phyloP scores from a whole-genome alignment of 2,113 vertebrate species.

The Cavia porcellus region DNA sequence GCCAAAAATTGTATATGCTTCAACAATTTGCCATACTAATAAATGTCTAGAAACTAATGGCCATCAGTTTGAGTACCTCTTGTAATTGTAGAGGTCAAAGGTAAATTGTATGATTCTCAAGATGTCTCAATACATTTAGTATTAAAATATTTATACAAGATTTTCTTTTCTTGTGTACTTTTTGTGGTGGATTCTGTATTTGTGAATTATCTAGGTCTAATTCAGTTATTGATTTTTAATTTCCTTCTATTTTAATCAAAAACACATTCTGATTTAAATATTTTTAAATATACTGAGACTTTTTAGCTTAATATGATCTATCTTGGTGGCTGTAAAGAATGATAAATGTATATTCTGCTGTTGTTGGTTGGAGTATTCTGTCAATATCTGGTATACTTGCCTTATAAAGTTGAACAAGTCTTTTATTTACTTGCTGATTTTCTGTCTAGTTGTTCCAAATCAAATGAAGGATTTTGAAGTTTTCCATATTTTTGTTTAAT shows the following conservation, averaged over 20 bases:
- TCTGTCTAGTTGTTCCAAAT: not conserved
- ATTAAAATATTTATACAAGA: not conserved
- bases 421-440: not conserved
- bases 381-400: not conserved
- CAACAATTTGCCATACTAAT: not conserved
- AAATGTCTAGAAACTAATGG: not conserved
- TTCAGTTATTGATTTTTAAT: not conserved
- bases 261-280: not conserved
- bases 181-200: not conserved
- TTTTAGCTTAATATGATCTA: not conserved
- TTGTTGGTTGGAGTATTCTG: not conserved
- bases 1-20: not conserved
- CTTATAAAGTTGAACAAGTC: not conserved
- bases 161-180: not conserved
- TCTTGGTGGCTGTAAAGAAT: not conserved
- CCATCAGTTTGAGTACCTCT: not conserved
- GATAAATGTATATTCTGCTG: not conserved
- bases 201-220: not conserved
- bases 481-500: not conserved
- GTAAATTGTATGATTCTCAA: not conserved
- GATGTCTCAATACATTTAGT: not conserved
- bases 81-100: not conserved
- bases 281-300: not conserved
- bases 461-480: not conserved
- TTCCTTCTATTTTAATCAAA: not conserved